Percentiles rank a stretch among this genome's conserved stretches.
phyloP scores from a whole-genome alignment of 2,797 vertebrate species.

The Melanotaenia parkinsoni region DNA sequence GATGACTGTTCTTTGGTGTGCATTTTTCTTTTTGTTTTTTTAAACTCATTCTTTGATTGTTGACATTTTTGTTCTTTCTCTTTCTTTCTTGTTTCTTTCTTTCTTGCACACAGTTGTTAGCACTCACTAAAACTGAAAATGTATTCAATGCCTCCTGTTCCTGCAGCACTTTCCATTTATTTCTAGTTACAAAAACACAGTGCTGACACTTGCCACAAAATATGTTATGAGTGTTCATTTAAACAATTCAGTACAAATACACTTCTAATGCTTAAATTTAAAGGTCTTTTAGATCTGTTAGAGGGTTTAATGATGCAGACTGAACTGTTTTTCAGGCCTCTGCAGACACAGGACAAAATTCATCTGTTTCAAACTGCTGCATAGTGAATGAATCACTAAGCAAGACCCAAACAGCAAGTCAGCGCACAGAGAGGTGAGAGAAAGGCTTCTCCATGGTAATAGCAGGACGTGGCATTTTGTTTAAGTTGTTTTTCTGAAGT shows the following conservation, averaged over 20 bases:
- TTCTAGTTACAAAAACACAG: background rate
- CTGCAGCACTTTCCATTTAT: background rate
- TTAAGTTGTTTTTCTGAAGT: conserved; percentile 6
- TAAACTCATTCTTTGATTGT: background rate
- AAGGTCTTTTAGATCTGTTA: background rate
- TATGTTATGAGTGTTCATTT: background rate
- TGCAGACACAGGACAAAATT: conserved; percentile 14
- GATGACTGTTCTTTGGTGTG: conserved; percentile 27
- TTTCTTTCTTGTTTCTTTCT: no score
- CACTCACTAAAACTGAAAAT: conserved; percentile 11
- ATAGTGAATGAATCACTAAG: conserved; percentile 24
- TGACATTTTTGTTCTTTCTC: background rate
- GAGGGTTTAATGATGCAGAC: background rate
- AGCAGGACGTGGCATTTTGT: conserved; percentile 7
- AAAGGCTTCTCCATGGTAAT: conserved; percentile 3
- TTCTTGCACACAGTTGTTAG: background rate
- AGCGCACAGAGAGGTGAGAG: conserved; percentile 61
- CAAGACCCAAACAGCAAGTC: conserved; percentile 26
- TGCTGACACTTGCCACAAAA: background rate
- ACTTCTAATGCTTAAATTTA: background rate
- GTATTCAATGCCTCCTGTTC: background rate
- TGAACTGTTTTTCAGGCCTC: conserved; percentile 56
- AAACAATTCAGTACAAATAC: background rate
- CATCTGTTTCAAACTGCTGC: conserved; percentile 23
- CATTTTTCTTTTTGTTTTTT: background rate